phyloP scores from a whole-genome alignment of 2,888 invertebrate species.

The Clepsis dumicolana region DNA sequence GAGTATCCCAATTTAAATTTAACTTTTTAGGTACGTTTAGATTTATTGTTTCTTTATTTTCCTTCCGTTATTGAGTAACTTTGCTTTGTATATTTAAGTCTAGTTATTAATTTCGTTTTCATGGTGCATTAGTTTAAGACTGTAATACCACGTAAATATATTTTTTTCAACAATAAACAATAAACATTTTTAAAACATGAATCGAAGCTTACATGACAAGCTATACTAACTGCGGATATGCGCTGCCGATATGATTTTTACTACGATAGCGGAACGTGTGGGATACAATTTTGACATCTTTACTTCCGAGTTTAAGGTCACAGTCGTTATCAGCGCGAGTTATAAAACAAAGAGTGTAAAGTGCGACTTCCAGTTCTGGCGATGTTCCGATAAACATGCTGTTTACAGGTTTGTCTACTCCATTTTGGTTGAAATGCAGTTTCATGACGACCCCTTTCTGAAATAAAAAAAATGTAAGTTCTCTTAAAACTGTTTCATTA shows the following conservation, averaged over 20 bases:
- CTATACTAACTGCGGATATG: constrained; percentile 91
- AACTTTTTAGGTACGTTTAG: too few species aligned
- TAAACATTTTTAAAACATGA: background rate
- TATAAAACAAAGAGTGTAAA: constrained; percentile 95
- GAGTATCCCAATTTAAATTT: too few species aligned
- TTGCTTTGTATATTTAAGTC: too few species aligned
- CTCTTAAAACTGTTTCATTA: background rate
- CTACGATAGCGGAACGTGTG: constrained; percentile 91
- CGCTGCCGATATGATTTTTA: constrained; percentile 92
- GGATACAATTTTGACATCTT: constrained; percentile 90
- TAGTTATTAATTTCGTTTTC: too few species aligned
- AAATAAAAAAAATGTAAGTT: constrained; percentile 50
- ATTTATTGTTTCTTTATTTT: too few species aligned
- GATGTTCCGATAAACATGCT: constrained; percentile 94
- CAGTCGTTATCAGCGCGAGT: constrained; percentile 91
- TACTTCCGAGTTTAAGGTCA: constrained; percentile 90
- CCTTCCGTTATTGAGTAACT: too few species aligned
- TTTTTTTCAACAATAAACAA: too few species aligned
- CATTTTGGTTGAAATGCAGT: constrained; percentile 90
- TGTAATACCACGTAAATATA: too few species aligned
- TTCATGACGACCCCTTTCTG: constrained; percentile 93
- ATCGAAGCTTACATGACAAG: background rate
- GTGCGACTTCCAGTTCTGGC: constrained; percentile 95
- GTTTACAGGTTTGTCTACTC: constrained; percentile 91
- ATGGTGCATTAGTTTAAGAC: too few species aligned